Conservation (phyloP, 2,797 vertebrate genomes). For the Adelosebastes latens region DNA sequence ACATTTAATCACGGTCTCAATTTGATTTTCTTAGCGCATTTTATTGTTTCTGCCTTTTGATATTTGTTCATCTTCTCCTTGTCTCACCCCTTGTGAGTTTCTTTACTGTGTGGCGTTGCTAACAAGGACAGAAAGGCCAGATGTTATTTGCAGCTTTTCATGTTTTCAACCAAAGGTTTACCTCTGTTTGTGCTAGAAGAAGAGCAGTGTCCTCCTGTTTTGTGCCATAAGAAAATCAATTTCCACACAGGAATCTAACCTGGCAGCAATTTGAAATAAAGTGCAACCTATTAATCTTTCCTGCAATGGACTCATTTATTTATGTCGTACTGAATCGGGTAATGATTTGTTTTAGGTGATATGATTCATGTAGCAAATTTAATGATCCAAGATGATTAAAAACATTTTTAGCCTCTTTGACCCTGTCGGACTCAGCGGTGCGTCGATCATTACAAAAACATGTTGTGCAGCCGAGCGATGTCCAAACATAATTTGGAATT, state of each 20-base stretch:
- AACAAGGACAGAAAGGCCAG: not conserved
- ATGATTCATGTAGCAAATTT: constrained; percentile 15
- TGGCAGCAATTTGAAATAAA: constrained; percentile 13
- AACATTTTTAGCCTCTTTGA: constrained; percentile 29
- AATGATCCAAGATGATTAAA: constrained; percentile 42
- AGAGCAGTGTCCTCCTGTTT: not conserved
- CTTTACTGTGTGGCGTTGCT: not conserved
- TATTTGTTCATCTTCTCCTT: not conserved
- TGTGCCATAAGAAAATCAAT: not conserved
- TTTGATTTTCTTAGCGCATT: not conserved
- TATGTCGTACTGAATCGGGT: not conserved
- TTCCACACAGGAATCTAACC: constrained; percentile 1
- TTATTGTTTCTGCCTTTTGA: not conserved
- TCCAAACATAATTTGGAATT: constrained; percentile 6
- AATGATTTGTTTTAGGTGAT: constrained; percentile 26
- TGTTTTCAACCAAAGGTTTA: not conserved
- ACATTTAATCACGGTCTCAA: not conserved
- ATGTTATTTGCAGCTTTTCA: not conserved
- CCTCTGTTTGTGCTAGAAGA: not conserved
- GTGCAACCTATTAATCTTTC: not conserved
- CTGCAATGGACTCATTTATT: constrained; percentile 15
- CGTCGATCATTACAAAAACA: constrained; percentile 33
- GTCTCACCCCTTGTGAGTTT: not conserved
- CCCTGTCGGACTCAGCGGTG: constrained; percentile 7
- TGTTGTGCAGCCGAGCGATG: constrained; percentile 1